Base-by-base conservation (phyloP, 2,113 vertebrate genomes). In the Caloenas nicobarica region DNA sequence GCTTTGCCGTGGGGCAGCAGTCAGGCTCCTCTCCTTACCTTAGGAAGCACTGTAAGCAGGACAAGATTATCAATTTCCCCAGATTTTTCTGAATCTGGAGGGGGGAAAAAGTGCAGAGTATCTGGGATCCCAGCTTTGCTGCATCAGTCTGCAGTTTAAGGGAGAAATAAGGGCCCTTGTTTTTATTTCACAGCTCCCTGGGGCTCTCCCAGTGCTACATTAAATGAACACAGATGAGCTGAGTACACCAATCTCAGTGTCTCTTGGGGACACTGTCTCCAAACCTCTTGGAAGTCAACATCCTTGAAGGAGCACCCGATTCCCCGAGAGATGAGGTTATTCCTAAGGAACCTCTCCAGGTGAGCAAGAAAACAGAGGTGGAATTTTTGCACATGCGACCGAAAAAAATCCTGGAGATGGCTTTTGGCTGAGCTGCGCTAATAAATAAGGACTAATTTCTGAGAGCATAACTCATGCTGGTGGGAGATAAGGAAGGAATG, bases 401-500 rank as follows among this genome's bases (percentile, higher is more conserved):
- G 84, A 96, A 97, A 98, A 95, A 97, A 98, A 89, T 61, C 89
- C 96, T 93, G 87, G 96, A 94, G 97, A 95, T 96, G 96, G 88
- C 91, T 97, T 95, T 98, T 98, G 98, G 97, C 98, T 73, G 74
- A 25, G 89, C 93, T 16, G 31, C 2, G 60, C 94, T 95, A 94
- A 85, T 97, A 98, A 98, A 97, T 93, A 96, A 96, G 95, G 95
- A 69, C 96, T 88, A 89, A 92, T 97, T 97, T 97, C 29, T 95
- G 91, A 89, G 78, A 97, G 95, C 91, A 88, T 96, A 98, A 97
- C 87, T 97, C 97, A 98, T 88, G 93, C 94, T 94, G 46, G 96
- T 84, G 90, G 97, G 97, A 98, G 98, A 98, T 98, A 98, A 98
- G 98, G 82, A 92, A 94, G 97, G 98, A 98, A 98, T 97, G 97